Base-by-base conservation (phyloP, 2,113 vertebrate genomes). In the Rhadina sibilatrix region DNA sequence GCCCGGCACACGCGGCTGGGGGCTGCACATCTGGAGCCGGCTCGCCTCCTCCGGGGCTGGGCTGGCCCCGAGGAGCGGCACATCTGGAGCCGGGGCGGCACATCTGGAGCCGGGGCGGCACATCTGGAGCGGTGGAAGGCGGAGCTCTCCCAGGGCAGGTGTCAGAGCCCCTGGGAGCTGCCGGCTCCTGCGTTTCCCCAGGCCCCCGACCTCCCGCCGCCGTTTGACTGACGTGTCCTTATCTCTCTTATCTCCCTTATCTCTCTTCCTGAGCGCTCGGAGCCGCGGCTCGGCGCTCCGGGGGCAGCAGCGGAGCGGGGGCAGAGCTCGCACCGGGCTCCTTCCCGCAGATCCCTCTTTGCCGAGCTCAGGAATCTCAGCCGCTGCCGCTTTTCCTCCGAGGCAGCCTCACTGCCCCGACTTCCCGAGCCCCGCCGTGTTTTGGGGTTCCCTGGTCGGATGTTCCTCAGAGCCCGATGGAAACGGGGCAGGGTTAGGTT, bases 321-420 rank as follows among this genome's bases (percentile, higher is more conserved):
- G 0, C 5, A 3, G 5, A 4, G 15, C 77, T 79, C 44, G 0
- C 2, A 6, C 8, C 8, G 1, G 5, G 14, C 38, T n/a, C 44
- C 23, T 46, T 7, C 40, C 40, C 35, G 1, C 2, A 0, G 4
- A 10, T 44, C 28, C 21, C 28, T 21, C 23, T 15, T 23, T 31
- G 33, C 65, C 5, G 0, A 10, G 24, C 54, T 65, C 52, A 6
- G 30, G 6, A 57, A 38, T 27, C 40, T 38, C 28, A 6, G 28
- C 4, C 18, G 28, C 14, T 16, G 50, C 27, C 16, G 9, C 50
- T 28, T 9, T 9, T 17, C 20, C 47, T 17, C 33, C 0, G 3
- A 4, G n/a, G 40, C 44, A 35, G 70, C 22, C 1, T 0, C 23
- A 0, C 46, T 0, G 6, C 28, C 60, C 13, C 1, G 0, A 1